Base-by-base conservation (phyloP, 1,140 invertebrate genomes). In the Eueides isabella region DNA sequence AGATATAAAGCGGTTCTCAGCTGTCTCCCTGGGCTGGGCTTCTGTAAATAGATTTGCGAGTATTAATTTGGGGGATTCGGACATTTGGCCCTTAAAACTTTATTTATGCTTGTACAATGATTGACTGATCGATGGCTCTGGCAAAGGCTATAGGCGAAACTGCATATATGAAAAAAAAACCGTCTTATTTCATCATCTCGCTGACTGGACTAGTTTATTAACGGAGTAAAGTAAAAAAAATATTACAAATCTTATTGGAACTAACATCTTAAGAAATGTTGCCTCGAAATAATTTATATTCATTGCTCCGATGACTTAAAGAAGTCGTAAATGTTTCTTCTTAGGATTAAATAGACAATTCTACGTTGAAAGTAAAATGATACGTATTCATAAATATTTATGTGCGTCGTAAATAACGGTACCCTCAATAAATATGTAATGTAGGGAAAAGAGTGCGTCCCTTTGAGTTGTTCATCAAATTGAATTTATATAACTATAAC, bases 1-100 rank as follows among this genome's bases (percentile, higher is more conserved):
- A 91, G 88, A 92, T 90, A 87, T 83, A 89, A 88, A 85, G 79
- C 79, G 79, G 80, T 86, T 83, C 85, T 85, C 77, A 67, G 79
- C 77, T 80, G 73, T 78, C 79, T 71, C 74, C 71, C 75, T 66
- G n/a, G n/a, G 26, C 74, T 65, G 67, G 71, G 68, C 74, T 80
- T 67, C 74, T 71, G 71, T 78, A 78, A 76, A 80, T 78, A 75
- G 68, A 68, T 72, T 75, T 68, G 69, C 65, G 55, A 38, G 70
- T 71, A 63, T 72, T 71, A 67, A 55, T 61, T 67, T 29, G 28
- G 31, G 55, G 23, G 26, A 71, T 63, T 55, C 30, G 68, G 62
- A 75, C 73, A 68, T 70, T 69, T 29, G 44, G 33, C 64, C 73
- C 65, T 75, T 75, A 75, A 67, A 38, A 29, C 65, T 55, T 70